phyloP scores from a whole-genome alignment of 2,113 vertebrate genomes.

The Helogale parvula region DNA sequence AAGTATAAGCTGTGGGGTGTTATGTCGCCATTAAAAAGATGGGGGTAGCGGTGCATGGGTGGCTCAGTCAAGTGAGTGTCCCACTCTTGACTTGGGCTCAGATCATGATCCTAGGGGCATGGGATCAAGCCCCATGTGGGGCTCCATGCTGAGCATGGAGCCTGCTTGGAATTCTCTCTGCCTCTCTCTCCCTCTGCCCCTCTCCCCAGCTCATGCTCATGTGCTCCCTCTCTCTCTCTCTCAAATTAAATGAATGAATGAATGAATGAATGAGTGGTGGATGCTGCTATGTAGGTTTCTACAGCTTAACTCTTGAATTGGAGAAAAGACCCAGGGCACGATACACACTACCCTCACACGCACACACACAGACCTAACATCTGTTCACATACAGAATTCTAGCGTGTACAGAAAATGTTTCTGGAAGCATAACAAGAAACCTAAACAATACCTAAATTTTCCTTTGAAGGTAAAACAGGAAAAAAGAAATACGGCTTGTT shows the following conservation, averaged over 20 bases:
- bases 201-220: too few relatives aligned
- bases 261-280: too few relatives aligned
- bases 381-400: background rate
- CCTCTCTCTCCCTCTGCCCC: too few relatives aligned
- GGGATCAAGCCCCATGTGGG: too few relatives aligned
- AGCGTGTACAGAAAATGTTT: background rate
- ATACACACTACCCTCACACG: background rate
- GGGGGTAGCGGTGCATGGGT: background rate
- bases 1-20: background rate
- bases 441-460: background rate
- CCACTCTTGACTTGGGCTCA: too few relatives aligned
- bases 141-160: too few relatives aligned
- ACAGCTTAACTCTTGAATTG: background rate
- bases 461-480: background rate
- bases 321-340: background rate
- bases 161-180: too few relatives aligned
- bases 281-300: background rate
- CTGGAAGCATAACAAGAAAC: background rate
- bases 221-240: too few relatives aligned
- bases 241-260: too few relatives aligned
- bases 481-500: background rate
- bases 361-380: background rate
- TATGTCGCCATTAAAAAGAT: background rate
- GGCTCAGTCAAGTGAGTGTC: too few relatives aligned
- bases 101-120: too few relatives aligned